Evolutionary conservation across 2,888 invertebrate species (phyloP).

Genomic region (Polymixis lichenea): DNA sequence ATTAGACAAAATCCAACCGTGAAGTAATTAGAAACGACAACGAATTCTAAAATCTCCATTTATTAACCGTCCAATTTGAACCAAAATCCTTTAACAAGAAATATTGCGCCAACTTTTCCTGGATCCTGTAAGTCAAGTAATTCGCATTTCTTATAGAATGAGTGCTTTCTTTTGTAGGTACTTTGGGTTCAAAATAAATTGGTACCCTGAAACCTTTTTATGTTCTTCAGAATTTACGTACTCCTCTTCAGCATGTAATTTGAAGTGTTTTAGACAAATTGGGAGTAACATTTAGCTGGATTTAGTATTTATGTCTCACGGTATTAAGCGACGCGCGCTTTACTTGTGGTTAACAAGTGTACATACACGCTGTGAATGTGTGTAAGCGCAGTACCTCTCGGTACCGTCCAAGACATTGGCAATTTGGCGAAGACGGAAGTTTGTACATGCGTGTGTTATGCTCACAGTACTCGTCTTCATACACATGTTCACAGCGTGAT

Average conservation of each 20-base stretch:
- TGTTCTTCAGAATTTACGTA: conserved; percentile 27
- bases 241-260: conserved; percentile 23
- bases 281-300: neutral
- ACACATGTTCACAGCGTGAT: neutral
- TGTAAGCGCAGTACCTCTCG: neutral
- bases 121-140: conserved; percentile 46
- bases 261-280: conserved; percentile 41
- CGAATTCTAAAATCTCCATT: conserved; percentile 29
- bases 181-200: conserved; percentile 49
- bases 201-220: conserved; percentile 40
- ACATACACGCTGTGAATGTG: neutral
- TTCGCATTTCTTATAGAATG: conserved; percentile 51
- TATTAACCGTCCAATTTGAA: conserved; percentile 48
- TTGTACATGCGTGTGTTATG: neutral
- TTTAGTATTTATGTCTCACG: neutral
- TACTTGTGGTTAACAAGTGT: neutral
- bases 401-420: neutral
- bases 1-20: conserved; percentile 3
- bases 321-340: neutral
- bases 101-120: conserved; percentile 34
- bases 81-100: conserved; percentile 45
- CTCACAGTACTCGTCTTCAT: neutral
- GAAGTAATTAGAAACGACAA: conserved; percentile 26
- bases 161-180: conserved; percentile 60
- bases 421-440: neutral